Evolutionary conservation across 2,113 vertebrate species (phyloP), one percentile per base, ranked within the genome.

Genomic region (Odocoileus hemionus): DNA sequence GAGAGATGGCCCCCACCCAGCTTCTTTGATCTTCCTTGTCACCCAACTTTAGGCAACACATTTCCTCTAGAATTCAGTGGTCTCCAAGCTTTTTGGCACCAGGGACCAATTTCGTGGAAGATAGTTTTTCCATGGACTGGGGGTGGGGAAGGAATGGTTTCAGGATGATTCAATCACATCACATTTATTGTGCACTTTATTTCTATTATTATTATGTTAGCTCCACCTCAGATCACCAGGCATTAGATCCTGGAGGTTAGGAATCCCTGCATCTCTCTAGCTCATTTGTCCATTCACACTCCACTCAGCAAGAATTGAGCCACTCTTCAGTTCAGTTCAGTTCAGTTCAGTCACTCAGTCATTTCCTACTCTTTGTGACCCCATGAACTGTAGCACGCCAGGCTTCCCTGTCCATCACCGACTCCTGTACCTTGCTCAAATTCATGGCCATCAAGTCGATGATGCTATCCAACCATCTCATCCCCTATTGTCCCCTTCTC

Each of bases 361-460:
- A 0, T 5, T 21, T 74, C 67, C 0, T 0, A 74, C 67, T 39
- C 19, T 74, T 39, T 39, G 9, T 0, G 19, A 70, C 67, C 19
- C n/a, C 19, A 39, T 39, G 67, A n/a, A 23, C n/a, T 39, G 10
- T 70, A 70, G n/a, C n/a, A 23, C 0, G 5, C 10, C 19, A 39
- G n/a, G 19, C 67, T 70, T 70, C 67, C 67, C n/a, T 70, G n/a
- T 70, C 67, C 67, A 39, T 39, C 67, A 70, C 19, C 10, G 36
- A 12, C n/a, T 39, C n/a, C 67, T 19, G 36, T 23, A 39, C 19
- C n/a, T 39, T 70, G 67, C 67, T 70, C 67, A 70, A 19, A 70
- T n/a, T 70, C 1, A 1, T 23, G 67, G 36, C 36, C n/a, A 36
- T 36, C 19, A 39, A 23, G 19, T 70, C 1, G 2, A n/a, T 70